Base-by-base conservation (phyloP, 2,113 vertebrate species). In the Xyliphius kryptos region DNA sequence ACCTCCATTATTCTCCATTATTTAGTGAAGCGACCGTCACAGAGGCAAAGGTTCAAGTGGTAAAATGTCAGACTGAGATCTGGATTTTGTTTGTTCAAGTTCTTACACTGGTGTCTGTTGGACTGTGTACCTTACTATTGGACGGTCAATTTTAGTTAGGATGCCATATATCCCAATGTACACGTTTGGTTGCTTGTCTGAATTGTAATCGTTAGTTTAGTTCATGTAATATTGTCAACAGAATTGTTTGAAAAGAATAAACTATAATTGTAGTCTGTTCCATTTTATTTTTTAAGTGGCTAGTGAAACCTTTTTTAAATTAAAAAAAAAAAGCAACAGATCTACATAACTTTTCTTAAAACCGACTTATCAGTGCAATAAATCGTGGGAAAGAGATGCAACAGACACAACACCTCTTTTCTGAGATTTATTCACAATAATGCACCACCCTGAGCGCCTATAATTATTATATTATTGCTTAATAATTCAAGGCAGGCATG, bases 1-100 rank as follows among this genome's bases (percentile, higher is more conserved):
- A 1, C 43, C 2, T 41, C 6, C 17, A 14, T 46, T 46, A n/a
- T 47, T 3, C 8, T 36, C 21, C 17, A 14, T 3, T 10, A 56
- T 68, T 37, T 40, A 74, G 73, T 65, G 21, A 68, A 58, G 19
- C 61, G 54, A 14, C 22, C 6, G 38, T 3, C 13, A 9, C 9
- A 26, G 5, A 68, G 15, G 43, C 32, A 9, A 14, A 68, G 40
- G 46, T 74, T 74, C 38, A 74, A 57, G 16, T 74, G 73, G 73
- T 66, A 14, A 70, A 54, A 37, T 49, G 3, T 20, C 16, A 11
- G 4, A 21, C 14, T 5, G 40, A 26, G n/a, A 10, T 16, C 1
- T 14, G 13, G 11, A 15, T 22, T 54, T 50, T 4, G 2, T 50
- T 8, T 53, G 11, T 9, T 15, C 13, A 2, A 15, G 3, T 43